These are phyloP conservation scores for Cottus gobio DNA, from an alignment of 2,113 vertebrate species.

Conservation along the genomic window DNA sequence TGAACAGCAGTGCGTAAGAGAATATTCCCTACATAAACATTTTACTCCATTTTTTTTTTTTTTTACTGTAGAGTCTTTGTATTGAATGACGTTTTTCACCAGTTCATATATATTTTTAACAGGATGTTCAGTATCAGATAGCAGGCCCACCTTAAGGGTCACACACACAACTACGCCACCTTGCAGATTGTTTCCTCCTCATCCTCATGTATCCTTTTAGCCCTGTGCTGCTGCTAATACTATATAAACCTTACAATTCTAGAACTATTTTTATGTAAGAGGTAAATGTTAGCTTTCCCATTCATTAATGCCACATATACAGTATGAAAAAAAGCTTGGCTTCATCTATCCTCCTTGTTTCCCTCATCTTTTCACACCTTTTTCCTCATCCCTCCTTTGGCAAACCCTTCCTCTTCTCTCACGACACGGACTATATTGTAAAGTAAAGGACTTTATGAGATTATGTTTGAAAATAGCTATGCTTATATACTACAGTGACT, in stretches of 20 bases:
- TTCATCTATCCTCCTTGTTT: slow-evolving; percentile 87
- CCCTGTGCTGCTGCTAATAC: slow-evolving; percentile 94
- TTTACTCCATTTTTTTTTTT: slow-evolving; percentile 71
- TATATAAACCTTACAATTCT: slow-evolving; percentile 91
- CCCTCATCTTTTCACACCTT: slow-evolving; percentile 59
- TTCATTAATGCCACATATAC: slow-evolving; percentile 95
- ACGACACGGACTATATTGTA: slow-evolving; percentile 89
- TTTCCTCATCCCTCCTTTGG: slow-evolving; percentile 37
- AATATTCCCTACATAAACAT: slow-evolving; percentile 75
- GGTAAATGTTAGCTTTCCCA: slow-evolving; percentile 93
- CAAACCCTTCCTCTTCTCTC: slow-evolving; percentile 63
- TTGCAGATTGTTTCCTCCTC: slow-evolving; percentile 64
- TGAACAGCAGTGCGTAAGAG: slow-evolving; percentile 78
- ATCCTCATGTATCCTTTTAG: slow-evolving; percentile 84
- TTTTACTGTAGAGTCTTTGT: slow-evolving; percentile 86
- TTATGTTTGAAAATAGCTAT: slow-evolving; percentile 95
- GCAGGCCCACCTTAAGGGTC: slow-evolving; percentile 52
- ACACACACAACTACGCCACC: slow-evolving; percentile 27
- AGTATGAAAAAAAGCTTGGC: slow-evolving; percentile 88
- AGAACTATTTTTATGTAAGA: slow-evolving; percentile 97
- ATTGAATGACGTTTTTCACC: slow-evolving; percentile 77
- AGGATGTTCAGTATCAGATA: slow-evolving; percentile 64
- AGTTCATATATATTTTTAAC: slow-evolving; percentile 77
- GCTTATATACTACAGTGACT: slow-evolving; percentile 96
- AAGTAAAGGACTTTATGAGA: slow-evolving; percentile 95